Percentiles rank a stretch among this genome's conserved stretches.
Evolutionary conservation across 2,888 invertebrate genomes (phyloP).

Genomic region (Orchestes rusci): DNA sequence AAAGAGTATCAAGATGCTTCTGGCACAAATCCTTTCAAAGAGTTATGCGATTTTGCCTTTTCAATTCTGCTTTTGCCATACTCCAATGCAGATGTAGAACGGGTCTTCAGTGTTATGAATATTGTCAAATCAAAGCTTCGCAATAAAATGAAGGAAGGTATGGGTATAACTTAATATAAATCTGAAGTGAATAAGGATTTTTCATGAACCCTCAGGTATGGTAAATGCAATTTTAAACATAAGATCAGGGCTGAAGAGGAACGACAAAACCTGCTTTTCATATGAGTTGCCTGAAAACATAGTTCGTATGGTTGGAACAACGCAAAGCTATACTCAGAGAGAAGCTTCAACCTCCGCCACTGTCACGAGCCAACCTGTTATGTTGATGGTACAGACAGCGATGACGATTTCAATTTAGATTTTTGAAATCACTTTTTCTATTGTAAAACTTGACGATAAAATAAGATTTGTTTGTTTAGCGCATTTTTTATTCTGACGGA

Average conservation of each 20-base stretch:
- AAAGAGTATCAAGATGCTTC: not conserved
- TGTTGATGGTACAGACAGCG: slow-evolving; percentile 1
- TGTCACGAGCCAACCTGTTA: not conserved
- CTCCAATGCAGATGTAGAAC: slow-evolving; percentile 12
- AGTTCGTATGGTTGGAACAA: slow-evolving; percentile 3
- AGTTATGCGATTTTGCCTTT: not conserved
- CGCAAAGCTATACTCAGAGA: not conserved
- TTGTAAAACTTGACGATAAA: not conserved
- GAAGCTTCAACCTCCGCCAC: not conserved
- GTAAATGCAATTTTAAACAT: slow-evolving; percentile 7
- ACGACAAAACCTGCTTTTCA: slow-evolving; percentile 7
- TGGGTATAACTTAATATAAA: too few relatives aligned
- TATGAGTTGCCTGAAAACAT: slow-evolving; percentile 1
- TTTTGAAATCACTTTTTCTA: not conserved
- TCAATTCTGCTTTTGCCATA: slow-evolving; percentile 4
- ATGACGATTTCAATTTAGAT: slow-evolving; percentile 1
- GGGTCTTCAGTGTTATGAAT: not conserved
- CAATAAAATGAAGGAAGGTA: not conserved
- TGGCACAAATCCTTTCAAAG: not conserved
- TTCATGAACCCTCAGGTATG: too few relatives aligned
- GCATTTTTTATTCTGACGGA: too few relatives aligned
- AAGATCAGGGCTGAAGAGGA: slow-evolving; percentile 1
- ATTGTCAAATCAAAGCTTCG: not conserved
- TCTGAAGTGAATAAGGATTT: too few relatives aligned
- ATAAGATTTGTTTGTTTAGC: too few relatives aligned